Base-by-base conservation (phyloP, 1,140 invertebrate genomes). In the Diprion similis region DNA sequence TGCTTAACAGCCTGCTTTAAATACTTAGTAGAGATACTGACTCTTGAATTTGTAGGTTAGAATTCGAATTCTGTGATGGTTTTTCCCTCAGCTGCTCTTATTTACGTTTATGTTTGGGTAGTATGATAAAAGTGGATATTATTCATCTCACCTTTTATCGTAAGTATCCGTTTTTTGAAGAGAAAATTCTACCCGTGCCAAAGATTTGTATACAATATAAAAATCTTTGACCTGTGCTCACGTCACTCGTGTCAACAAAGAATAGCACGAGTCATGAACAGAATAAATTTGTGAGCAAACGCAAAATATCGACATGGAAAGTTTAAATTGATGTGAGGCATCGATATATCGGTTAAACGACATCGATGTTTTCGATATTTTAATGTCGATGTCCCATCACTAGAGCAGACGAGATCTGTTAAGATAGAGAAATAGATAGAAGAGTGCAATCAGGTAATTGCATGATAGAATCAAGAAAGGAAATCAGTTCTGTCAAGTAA, bases 131-230 rank as follows among this genome's bases (percentile, higher is more conserved):
- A 51, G 48, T 51, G 15, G 15, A 51, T 51, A 1, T 51, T 51
- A 51, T 51, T 51, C 48, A 51, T 51, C 48, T 51, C 15, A 51
- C 48, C 48, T 51, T 51, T 51, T 51, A 51, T 51, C 48, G 48
- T 51, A 51, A 15, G 1, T 51, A 15, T 15, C 48, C 0, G 48
- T 51, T 51, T 51, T 51, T 51, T n/a, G n/a, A n/a, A n/a, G n/a
- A n/a, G n/a, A n/a, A n/a, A n/a, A n/a, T n/a, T n/a, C n/a, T n/a
- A n/a, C n/a, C n/a, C n/a, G n/a, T n/a, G 48, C 48, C 15, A 10
- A 51, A 51, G 10, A 10, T 51, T 51, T 51, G 15, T 51, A 10
- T 51, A 51, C 10, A 51, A 10, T 10, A 51, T 51, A 10, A 0
- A 0, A 51, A 51, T 15, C 15, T 10, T 10, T 51, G 15, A 51